Percentiles rank a stretch among this genome's conserved stretches.
phyloP scores from a whole-genome alignment of 1,140 invertebrate species.

The Drosophila suzukii region DNA sequence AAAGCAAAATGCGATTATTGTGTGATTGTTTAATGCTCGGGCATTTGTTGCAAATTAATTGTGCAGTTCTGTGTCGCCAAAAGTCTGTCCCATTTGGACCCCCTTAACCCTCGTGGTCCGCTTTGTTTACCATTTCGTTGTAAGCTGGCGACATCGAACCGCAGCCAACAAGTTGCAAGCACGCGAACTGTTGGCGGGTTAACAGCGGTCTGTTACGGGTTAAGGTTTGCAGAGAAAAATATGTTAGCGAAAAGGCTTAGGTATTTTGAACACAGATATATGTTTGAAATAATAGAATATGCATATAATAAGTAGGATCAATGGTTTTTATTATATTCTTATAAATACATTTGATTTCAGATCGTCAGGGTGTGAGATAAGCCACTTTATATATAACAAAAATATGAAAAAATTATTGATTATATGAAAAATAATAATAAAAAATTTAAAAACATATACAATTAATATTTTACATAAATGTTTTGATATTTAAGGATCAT shows the following conservation, averaged over 20 bases:
- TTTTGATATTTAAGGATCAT: too few species aligned
- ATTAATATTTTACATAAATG: too few species aligned
- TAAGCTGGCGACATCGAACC: background rate
- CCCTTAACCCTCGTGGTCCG: background rate
- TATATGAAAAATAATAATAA: too few species aligned
- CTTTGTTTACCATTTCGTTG: slow-evolving; percentile 22
- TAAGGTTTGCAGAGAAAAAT: background rate
- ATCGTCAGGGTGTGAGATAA: too few species aligned
- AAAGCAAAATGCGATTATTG: slow-evolving; percentile 17
- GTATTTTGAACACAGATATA: background rate
- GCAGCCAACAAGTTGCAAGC: slow-evolving; percentile 40
- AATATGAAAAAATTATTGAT: too few species aligned
- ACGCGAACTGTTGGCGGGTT: slow-evolving; percentile 6
- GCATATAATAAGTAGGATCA: too few species aligned
- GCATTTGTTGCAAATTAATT: slow-evolving; percentile 52
- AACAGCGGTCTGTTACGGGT: slow-evolving; percentile 16
- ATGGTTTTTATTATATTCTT: too few species aligned
- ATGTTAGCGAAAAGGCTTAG: too few species aligned
- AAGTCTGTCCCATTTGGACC: background rate
- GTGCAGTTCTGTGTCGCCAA: slow-evolving; percentile 7
- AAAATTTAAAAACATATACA: too few species aligned
- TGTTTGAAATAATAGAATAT: too few species aligned
- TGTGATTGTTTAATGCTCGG: slow-evolving; percentile 40
- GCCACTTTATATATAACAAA: too few species aligned
- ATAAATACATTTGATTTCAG: too few species aligned